Percentiles rank a stretch among this genome's conserved stretches.
These are phyloP conservation scores for Scolopax bukidnonensis DNA, from an alignment of 2,797 vertebrate genomes.

Conservation along the genomic window DNA sequence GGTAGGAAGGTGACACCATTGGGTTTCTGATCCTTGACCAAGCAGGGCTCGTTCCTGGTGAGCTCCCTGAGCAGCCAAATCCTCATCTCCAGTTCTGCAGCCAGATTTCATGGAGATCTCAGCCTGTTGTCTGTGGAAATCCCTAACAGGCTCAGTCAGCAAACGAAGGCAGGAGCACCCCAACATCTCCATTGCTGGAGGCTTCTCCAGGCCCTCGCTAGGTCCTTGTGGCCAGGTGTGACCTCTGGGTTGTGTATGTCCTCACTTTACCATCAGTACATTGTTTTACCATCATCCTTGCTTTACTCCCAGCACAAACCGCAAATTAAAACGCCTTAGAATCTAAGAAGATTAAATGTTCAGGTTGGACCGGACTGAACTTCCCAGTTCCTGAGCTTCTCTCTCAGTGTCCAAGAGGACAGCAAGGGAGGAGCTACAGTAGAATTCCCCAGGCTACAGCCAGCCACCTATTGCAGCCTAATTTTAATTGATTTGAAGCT, in stretches of 20 bases:
- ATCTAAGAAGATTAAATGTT: background rate
- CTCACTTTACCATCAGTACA: background rate
- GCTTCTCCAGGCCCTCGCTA: background rate
- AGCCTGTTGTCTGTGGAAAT: background rate
- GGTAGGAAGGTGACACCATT: background rate
- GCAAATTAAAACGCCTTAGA: background rate
- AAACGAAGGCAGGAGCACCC: background rate
- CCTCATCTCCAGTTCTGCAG: background rate
- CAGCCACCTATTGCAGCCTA: background rate
- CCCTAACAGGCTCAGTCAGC: background rate
- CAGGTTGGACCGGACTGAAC: background rate
- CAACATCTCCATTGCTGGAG: rapidly evolving
- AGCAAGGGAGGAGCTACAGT: background rate
- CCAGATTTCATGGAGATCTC: background rate
- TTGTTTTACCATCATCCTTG: background rate
- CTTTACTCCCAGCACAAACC: background rate
- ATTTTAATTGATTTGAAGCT: background rate
- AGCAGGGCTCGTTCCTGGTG: background rate
- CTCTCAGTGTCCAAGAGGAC: background rate
- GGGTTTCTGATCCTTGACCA: background rate
- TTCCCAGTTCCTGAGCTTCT: background rate
- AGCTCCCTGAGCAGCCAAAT: background rate
- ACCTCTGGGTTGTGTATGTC: background rate
- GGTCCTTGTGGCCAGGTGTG: rapidly evolving
- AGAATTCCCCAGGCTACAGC: background rate